Evolutionary conservation across 1,140 invertebrate species (phyloP).

Genomic region (Bombus confusus): DNA sequence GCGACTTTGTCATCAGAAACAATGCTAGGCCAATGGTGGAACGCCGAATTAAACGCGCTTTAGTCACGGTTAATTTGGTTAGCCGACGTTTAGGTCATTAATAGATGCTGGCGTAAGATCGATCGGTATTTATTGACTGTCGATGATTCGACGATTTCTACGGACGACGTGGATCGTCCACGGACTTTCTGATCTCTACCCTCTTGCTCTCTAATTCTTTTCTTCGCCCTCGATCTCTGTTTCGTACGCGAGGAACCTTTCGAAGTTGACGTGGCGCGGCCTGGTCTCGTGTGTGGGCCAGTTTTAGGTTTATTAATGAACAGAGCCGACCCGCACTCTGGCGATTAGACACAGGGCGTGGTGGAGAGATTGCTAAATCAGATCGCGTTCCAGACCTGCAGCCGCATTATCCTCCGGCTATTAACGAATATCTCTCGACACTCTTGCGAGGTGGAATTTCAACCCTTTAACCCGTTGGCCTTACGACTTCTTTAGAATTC

Average conservation of each 20-base stretch:
- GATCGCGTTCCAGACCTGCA: constrained; percentile 59
- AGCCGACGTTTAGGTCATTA: constrained; percentile 79
- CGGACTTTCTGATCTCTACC: constrained; percentile 37
- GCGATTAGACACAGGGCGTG: constrained; percentile 81
- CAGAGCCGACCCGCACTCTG: constrained; percentile 72
- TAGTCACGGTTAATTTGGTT: constrained; percentile 82
- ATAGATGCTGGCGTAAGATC: constrained; percentile 76
- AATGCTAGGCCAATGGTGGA: constrained; percentile 47
- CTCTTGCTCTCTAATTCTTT: constrained; percentile 3
- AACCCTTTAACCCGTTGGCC: not conserved
- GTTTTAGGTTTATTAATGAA: constrained; percentile 80
- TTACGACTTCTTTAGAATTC: not conserved
- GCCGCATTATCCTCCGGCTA: constrained; percentile 10
- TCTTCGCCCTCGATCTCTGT: not conserved
- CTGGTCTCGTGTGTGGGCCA: constrained; percentile 73
- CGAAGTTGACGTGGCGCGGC: constrained; percentile 40
- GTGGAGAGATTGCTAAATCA: constrained; percentile 81
- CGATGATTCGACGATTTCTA: constrained; percentile 79
- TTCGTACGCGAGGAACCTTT: constrained; percentile 12
- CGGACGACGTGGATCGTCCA: constrained; percentile 47
- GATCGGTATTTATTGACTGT: constrained; percentile 81
- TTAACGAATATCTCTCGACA: constrained; percentile 14
- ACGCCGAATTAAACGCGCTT: constrained; percentile 76
- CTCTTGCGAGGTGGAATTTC: not conserved
- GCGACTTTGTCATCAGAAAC: constrained; percentile 13